A percentile compares a stretch with the other conserved stretches of the same genome.
These are phyloP conservation scores for Ceyx margarethae DNA, from an alignment of 2,113 vertebrate genomes.

Conservation along the genomic window DNA sequence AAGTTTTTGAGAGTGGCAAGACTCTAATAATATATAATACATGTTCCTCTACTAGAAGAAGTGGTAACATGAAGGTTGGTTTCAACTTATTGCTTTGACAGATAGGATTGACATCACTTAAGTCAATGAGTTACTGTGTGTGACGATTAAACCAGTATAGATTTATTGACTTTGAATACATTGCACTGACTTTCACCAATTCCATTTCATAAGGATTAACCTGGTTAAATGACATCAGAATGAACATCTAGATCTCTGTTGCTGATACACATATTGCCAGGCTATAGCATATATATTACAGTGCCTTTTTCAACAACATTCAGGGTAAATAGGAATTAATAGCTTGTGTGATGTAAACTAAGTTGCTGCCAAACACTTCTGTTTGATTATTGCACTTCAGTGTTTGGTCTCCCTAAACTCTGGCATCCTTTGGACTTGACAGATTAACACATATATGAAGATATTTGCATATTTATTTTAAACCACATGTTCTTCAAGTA, in stretches of 20 bases:
- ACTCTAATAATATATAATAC: not conserved
- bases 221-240: not conserved
- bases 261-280: not conserved
- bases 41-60: not conserved
- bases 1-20: not conserved
- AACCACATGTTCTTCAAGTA: constrained; percentile 51
- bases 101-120: not conserved
- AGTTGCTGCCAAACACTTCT: not conserved
- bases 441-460: constrained; percentile 64
- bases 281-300: not conserved
- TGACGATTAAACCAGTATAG: not conserved
- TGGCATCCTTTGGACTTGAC: constrained; percentile 55
- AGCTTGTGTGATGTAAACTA: not conserved
- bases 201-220: not conserved
- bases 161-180: not conserved
- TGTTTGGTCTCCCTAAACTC: constrained; percentile 3
- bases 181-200: not conserved
- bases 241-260: not conserved
- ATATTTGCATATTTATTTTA: constrained; percentile 68
- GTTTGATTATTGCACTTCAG: not conserved
- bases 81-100: not conserved
- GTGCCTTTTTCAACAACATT: not conserved
- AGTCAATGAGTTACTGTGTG: not conserved
- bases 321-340: not conserved
- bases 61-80: not conserved